These are phyloP conservation scores for Oryzias melastigma DNA, from an alignment of 2,113 vertebrate genomes.

Conservation along the genomic window DNA sequence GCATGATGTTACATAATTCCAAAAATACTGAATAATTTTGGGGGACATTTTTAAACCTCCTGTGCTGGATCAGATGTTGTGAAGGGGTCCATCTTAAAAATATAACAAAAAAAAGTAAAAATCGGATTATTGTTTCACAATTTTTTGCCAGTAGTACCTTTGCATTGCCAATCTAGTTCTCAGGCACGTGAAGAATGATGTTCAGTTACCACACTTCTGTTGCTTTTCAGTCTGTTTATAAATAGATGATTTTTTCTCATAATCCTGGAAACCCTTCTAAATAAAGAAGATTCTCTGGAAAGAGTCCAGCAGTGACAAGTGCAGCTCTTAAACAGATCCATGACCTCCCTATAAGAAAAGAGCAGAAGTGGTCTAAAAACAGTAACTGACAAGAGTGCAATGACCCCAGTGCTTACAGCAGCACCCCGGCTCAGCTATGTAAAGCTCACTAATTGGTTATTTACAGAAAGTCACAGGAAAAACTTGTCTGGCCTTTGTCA, in stretches of 20 bases:
- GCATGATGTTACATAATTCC: too few species aligned
- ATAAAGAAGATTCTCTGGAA: slow-evolving; percentile 24
- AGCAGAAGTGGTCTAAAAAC: slow-evolving; percentile 76
- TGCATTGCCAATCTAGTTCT: too few species aligned
- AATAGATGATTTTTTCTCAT: background rate
- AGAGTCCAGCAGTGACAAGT: slow-evolving; percentile 37
- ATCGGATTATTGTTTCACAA: too few species aligned
- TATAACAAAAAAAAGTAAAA: too few species aligned
- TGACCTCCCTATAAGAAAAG: slow-evolving; percentile 56
- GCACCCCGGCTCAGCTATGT: slow-evolving; percentile 22
- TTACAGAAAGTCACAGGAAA: slow-evolving; percentile 64
- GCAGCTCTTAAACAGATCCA: slow-evolving; percentile 34
- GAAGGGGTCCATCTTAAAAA: too few species aligned
- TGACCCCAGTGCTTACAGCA: slow-evolving; percentile 57
- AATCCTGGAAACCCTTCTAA: background rate
- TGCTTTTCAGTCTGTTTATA: too few species aligned
- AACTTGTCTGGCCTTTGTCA: slow-evolving; percentile 72
- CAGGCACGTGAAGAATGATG: too few species aligned
- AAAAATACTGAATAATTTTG: too few species aligned
- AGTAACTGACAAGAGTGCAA: slow-evolving; percentile 71
- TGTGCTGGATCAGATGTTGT: too few species aligned
- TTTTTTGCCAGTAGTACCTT: too few species aligned
- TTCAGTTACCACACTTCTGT: too few species aligned
- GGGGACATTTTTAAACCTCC: too few species aligned
- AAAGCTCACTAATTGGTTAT: slow-evolving; percentile 73